phyloP scores from a whole-genome alignment of 92 coral and sea anemone genomes.

The Nematostella vectensis region DNA sequence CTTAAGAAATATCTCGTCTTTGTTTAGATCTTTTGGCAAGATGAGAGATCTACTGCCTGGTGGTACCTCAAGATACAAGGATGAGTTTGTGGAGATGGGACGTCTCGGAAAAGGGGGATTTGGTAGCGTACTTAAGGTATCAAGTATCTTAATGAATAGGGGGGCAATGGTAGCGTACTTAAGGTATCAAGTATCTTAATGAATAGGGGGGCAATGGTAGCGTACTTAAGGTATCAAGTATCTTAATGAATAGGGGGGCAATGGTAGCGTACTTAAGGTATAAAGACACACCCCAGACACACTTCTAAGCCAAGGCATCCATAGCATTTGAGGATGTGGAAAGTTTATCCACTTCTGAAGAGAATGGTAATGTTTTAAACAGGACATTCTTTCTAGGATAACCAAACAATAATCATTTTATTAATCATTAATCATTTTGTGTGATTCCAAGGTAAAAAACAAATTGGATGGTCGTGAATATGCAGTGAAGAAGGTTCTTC shows the following conservation, averaged over 20 bases:
- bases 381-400: too few species aligned
- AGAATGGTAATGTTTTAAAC: too few species aligned
- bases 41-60: slow-evolving; percentile 44
- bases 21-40: slow-evolving; percentile 32
- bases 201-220: slow-evolving; percentile 99
- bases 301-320: too few species aligned
- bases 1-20: too few species aligned
- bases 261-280: slow-evolving; percentile 95
- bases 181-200: slow-evolving; percentile 43
- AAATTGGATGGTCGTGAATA: slow-evolving; percentile 84
- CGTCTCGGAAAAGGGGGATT: slow-evolving; percentile 95
- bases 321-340: too few species aligned
- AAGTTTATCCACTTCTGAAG: too few species aligned
- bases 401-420: too few species aligned
- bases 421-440: too few species aligned
- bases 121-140: slow-evolving; percentile 92
- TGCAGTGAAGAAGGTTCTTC: slow-evolving; percentile 89
- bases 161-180: slow-evolving; percentile 96
- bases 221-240: slow-evolving; percentile 66
- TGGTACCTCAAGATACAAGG: slow-evolving; percentile 77
- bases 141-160: slow-evolving; percentile 54
- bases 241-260: slow-evolving; percentile 87
- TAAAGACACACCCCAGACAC: too few species aligned
- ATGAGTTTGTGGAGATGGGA: slow-evolving; percentile 78
- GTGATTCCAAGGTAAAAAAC: slow-evolving; percentile 96